Conservation (phyloP, 2,888 invertebrate species). For the Onchidella celtica region DNA sequence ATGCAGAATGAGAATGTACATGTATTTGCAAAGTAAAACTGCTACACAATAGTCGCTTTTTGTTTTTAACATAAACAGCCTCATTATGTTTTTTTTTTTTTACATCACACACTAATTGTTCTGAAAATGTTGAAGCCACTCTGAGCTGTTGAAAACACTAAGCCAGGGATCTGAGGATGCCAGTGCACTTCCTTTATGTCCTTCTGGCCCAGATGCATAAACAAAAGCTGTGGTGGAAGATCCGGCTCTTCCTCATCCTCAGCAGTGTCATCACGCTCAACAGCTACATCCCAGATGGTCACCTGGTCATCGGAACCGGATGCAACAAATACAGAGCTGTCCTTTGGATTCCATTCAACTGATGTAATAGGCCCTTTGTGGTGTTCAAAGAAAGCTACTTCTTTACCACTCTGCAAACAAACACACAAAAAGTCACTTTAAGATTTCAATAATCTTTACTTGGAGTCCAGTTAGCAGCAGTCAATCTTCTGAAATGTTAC, state of each 20-base stretch:
- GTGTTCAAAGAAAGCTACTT: conserved; percentile 96
- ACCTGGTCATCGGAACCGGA: conserved; percentile 96
- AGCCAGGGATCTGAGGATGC: conserved; percentile 97
- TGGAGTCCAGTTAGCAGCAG: no score
- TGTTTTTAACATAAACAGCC: no score
- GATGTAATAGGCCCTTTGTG: conserved; percentile 96
- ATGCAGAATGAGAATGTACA: no score
- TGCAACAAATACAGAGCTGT: conserved; percentile 95
- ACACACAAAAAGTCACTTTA: no score
- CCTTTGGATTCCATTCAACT: conserved; percentile 97
- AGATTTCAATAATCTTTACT: no score
- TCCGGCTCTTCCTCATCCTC: conserved; percentile 63
- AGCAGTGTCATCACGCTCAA: conserved; percentile 73
- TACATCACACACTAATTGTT: conserved; percentile 95
- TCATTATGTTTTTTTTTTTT: no score
- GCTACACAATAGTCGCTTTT: no score
- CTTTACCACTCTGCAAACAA: conserved; percentile 82
- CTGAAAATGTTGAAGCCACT: conserved; percentile 98
- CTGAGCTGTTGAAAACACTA: conserved; percentile 94
- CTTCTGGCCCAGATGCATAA: conserved; percentile 98
- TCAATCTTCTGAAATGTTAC: no score
- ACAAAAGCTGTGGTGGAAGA: conserved; percentile 94
- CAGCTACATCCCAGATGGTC: conserved; percentile 94
- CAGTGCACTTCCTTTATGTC: conserved; percentile 99
- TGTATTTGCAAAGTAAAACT: no score